Evolutionary conservation across 2,113 vertebrate species (phyloP), one percentile per base, ranked within the genome.

Genomic region (Plectropomus leopardus): DNA sequence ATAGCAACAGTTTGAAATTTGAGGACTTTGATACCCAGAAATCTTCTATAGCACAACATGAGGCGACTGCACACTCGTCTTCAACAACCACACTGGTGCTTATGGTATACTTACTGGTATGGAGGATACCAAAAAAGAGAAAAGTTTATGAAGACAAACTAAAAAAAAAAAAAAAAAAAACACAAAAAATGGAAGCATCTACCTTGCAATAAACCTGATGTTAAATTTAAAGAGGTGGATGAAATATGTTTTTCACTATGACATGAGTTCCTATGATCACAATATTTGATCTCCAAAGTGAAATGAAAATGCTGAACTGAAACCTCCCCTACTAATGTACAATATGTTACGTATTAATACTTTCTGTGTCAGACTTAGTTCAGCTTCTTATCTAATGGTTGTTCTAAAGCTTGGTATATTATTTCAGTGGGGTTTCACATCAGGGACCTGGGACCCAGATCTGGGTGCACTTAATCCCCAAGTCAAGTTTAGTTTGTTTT

Each of bases 1-100:
- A 72, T 30, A 73, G 68, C 69, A 74, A 59, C 28, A 3, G 45
- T 54, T 66, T 23, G 75, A 65, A 80, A 83, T 72, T 4, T 23
- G 48, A 68, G 28, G 30, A 67, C 54, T 48, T 66, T 50, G 55
- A 85, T 42, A 53, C 34, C 0, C 28, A 14, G 40, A 71, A 65
- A 53, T 63, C 53, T 42, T 42, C 42, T 66, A 14, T 9, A 53
- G 28, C 21, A 34, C 8, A 5, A 67, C 57, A 70, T 2, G 3
- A 60, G 50, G 23, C 7, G 0, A 59, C 13, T 24, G 19, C n/a
- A 19, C 23, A 44, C 44, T 28, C n/a, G 3, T 26, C 30, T 65
- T 32, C 24, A 7, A 26, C 3, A n/a, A 59, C 1, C 44, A n/a
- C 58, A 24, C 40, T 24, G 40, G 16, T 28, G 15, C 23, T 11